A percentile compares a stretch with the other conserved stretches of the same genome.
Evolutionary conservation across 2,888 invertebrate genomes (phyloP).

Genomic region (Suillia variegata): DNA sequence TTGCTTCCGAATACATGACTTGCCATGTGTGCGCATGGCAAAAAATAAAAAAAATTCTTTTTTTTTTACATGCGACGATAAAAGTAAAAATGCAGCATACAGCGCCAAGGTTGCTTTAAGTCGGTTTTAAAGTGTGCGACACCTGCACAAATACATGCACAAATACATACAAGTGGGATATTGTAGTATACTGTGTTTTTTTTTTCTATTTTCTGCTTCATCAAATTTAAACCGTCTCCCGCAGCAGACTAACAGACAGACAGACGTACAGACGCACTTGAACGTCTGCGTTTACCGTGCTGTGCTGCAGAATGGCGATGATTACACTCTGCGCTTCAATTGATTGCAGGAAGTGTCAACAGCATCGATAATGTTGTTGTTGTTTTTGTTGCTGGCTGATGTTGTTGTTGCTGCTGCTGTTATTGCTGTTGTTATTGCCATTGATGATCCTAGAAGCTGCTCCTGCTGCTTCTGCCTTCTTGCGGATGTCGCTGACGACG

Average conservation of each 20-base stretch:
- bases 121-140: too few relatives aligned
- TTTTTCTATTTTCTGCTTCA: too few relatives aligned
- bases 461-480: too few relatives aligned
- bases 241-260: not conserved
- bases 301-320: not conserved
- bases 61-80: too few relatives aligned
- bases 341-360: conserved; percentile 37
- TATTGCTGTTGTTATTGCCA: not conserved
- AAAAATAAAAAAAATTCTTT: too few relatives aligned
- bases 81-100: not conserved
- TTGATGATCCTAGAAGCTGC: too few relatives aligned
- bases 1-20: not conserved
- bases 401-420: conserved; percentile 5
- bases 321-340: conserved; percentile 9
- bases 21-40: not conserved
- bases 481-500: conserved; percentile 1
- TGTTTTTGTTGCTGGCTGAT: conserved; percentile 9
- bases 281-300: not conserved
- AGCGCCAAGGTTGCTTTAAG: not conserved
- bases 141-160: not conserved
- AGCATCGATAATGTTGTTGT: conserved; percentile 39
- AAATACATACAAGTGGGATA: not conserved
- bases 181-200: not conserved
- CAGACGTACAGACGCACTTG: not conserved
- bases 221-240: not conserved